Evolutionary conservation across 2,888 invertebrate genomes (phyloP), one percentile per base, ranked within the genome.

Genomic region (Andrena praecox): DNA sequence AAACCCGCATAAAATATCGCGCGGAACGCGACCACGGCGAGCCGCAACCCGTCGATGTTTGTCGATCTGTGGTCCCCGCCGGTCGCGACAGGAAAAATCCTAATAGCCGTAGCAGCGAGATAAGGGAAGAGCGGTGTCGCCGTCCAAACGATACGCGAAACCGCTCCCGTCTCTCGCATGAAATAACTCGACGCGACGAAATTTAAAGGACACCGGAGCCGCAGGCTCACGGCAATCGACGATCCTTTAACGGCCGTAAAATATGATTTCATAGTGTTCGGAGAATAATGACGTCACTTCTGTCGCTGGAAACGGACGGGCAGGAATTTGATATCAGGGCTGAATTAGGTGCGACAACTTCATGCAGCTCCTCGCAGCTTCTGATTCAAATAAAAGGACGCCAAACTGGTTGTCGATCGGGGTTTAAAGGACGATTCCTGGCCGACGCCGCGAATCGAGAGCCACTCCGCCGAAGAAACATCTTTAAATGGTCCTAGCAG

Each of bases 291-390:
- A 79, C 74, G 81, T 79, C 80, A 82, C 64, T 79, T 66, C 74
- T 79, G 74, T 79, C 79, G 81, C 74, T 79, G 80, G 60, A 82
- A 70, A 74, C 64, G 74, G 60, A 62, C 66, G 48, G 50, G 60
- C 68, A 73, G 79, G 72, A 79, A 81, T 81, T 78, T 69, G 81
- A 79, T 72, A 79, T 31, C 73, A 73, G 64, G 68, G 27, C 68
- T 81, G 79, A 81, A 81, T 81, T 79, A 81, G 72, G 81, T 69
- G 81, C 69, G 81, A 81, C 68, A 70, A 81, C 50, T 79, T 69
- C 42, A 60, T 68, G 64, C 63, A 71, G 64, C 77, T 80, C 77
- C 77, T 77, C 70, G 77, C 70, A 70, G 70, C 79, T 77, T 80
- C 77, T 52, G 78, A 80, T 80, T 69, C 66, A 70, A 70, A 80